These are phyloP conservation scores for Coracias cyanogaster DNA, from an alignment of 2,797 vertebrate species.

Conservation along the genomic window DNA sequence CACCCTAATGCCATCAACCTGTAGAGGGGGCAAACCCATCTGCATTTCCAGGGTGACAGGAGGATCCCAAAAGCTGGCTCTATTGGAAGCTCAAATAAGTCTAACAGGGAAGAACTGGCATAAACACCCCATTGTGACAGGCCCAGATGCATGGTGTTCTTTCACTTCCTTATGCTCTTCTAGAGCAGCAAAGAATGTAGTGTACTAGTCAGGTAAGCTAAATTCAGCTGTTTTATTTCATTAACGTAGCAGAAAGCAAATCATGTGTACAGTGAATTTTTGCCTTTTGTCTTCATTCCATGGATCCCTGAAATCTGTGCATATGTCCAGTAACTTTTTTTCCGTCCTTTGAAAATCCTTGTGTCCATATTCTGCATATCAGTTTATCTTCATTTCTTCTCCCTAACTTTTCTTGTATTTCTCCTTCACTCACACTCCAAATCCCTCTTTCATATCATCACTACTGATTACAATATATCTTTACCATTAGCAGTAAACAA, in stretches of 20 bases:
- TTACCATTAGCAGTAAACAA: background rate
- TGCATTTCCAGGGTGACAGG: too few relatives aligned
- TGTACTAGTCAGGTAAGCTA: background rate
- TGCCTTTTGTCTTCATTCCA: background rate
- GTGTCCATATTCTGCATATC: background rate
- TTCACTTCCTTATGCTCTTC: background rate
- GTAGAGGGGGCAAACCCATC: too few relatives aligned
- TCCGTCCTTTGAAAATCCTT: background rate
- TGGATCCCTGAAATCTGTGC: background rate
- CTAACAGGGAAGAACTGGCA: too few relatives aligned
- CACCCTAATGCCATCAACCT: too few relatives aligned
- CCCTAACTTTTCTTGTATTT: background rate
- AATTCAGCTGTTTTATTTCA: background rate
- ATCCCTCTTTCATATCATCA: background rate
- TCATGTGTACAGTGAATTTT: background rate
- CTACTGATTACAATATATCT: background rate
- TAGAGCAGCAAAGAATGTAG: background rate
- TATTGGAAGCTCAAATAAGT: too few relatives aligned
- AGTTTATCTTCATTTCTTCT: background rate
- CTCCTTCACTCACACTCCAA: background rate
- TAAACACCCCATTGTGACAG: too few relatives aligned
- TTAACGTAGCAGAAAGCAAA: background rate
- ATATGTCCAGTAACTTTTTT: background rate
- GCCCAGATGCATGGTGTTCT: too few relatives aligned
- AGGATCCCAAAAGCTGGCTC: too few relatives aligned